phyloP scores from a whole-genome alignment of 2,113 vertebrate species.

The Elachura formosa region DNA sequence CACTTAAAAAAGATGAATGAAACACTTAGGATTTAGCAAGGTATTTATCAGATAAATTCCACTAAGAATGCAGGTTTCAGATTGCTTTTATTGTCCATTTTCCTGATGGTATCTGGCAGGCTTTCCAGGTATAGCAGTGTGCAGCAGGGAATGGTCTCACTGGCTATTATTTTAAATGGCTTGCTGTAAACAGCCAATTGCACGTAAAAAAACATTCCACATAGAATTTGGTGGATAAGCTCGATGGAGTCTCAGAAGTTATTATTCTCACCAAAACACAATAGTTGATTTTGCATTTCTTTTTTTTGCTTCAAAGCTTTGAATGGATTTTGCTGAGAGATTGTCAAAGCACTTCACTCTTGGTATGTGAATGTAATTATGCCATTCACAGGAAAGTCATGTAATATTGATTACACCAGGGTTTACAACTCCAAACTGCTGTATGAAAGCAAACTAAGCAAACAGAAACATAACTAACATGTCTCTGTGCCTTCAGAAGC shows the following conservation, averaged over 20 bases:
- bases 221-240: background rate
- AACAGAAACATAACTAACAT: constrained; percentile 52
- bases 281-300: background rate
- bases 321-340: background rate
- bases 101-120: constrained; percentile 23
- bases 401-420: constrained; percentile 24
- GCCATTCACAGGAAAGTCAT: constrained; percentile 34
- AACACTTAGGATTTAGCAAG: constrained; percentile 19
- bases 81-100: constrained; percentile 47
- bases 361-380: constrained; percentile 65
- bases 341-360: constrained; percentile 36
- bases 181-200: background rate
- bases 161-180: constrained; percentile 16
- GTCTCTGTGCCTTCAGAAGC: background rate
- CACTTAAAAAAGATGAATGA: constrained; percentile 35
- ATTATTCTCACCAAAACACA: constrained; percentile 13
- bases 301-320: constrained; percentile 7
- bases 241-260: background rate
- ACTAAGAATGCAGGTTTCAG: background rate
- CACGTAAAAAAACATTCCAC: background rate
- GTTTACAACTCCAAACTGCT: constrained; percentile 49
- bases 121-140: background rate
- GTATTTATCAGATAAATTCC: constrained; percentile 46
- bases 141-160: constrained; percentile 14
- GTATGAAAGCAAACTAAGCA: constrained; percentile 42